Evolutionary conservation across 2,113 vertebrate genomes (phyloP).

Genomic region (Hypanus sabinus): DNA sequence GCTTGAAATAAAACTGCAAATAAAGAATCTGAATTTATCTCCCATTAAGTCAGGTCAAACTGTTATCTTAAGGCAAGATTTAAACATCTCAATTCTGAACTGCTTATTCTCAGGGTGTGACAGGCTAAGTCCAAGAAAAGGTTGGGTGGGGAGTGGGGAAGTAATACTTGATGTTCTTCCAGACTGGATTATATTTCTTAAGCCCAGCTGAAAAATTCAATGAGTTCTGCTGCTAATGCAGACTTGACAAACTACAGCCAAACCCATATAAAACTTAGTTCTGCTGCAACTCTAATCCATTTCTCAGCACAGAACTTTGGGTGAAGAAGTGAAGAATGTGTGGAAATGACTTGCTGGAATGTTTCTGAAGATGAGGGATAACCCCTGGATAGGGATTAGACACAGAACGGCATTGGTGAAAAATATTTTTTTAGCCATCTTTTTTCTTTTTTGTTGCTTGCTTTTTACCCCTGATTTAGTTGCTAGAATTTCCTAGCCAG

Average conservation of each 20-base stretch:
- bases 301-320: not conserved
- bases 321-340: not conserved
- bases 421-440: no score
- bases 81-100: constrained; percentile 8
- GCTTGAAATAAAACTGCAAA: not conserved
- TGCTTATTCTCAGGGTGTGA: not conserved
- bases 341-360: not conserved
- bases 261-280: not conserved
- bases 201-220: constrained; percentile 10
- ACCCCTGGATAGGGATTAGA: no score
- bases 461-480: no score
- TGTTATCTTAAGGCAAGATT: not conserved
- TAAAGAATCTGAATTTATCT: not conserved
- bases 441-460: no score
- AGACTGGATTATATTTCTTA: constrained; percentile 31
- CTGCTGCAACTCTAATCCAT: not conserved
- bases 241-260: not conserved
- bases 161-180: constrained; percentile 36
- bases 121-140: constrained; percentile 14
- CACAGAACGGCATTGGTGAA: no score
- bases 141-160: not conserved
- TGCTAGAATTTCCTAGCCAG: no score
- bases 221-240: not conserved
- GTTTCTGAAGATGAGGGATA: not conserved
- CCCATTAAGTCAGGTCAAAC: not conserved